Base-by-base conservation (phyloP, 2,888 invertebrate species). In the Dermolepida albohirtum region DNA sequence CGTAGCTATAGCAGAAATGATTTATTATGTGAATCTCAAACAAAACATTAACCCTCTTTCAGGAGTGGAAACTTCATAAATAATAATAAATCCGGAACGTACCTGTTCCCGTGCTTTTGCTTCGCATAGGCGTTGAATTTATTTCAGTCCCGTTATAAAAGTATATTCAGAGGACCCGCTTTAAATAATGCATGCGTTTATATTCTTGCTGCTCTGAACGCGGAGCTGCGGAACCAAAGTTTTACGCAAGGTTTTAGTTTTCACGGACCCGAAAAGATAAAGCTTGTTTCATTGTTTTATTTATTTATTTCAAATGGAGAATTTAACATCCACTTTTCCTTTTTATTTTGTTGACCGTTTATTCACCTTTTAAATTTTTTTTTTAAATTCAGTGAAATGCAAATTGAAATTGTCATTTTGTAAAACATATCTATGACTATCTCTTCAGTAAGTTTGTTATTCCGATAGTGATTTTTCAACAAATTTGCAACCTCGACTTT, bases 41-140 rank as follows among this genome's bases (percentile, higher is more conserved):
- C 55, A 55, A 55, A 40, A 55, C 39, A 55, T 55, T 55, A 55
- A 47, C 12, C 17, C 47, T 17, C 47, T 47, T 47, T 17, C 47
- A 16, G 14, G 47, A 17, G 5, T 14, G 14, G 47, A 14, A 17
- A 47, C 14, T 47, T 47, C 47, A 47, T 47, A 47, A 47, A 47
- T 47, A 34, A 34, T 34, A 34, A 34, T 34, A 47, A 47, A 47
- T 47, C 47, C 47, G 14, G 11, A 43, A 43, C n/a, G 43, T 14
- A 14, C 41, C 43, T 14, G 43, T 43, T 43, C 11, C 43, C n/a
- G 11, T 17, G 47, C 47, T 47, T 14, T 47, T 47, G 47, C 12
- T 14, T 47, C 47, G 47, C 47, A 47, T 8, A 16, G 47, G 14
- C 47, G 47, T 47, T 14, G 17, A 47, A 47, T 47, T 47, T 47